Evolutionary conservation across 1,140 invertebrate genomes (phyloP), one percentile per base, ranked within the genome.

Genomic region (Drosophila equinoxialis): DNA sequence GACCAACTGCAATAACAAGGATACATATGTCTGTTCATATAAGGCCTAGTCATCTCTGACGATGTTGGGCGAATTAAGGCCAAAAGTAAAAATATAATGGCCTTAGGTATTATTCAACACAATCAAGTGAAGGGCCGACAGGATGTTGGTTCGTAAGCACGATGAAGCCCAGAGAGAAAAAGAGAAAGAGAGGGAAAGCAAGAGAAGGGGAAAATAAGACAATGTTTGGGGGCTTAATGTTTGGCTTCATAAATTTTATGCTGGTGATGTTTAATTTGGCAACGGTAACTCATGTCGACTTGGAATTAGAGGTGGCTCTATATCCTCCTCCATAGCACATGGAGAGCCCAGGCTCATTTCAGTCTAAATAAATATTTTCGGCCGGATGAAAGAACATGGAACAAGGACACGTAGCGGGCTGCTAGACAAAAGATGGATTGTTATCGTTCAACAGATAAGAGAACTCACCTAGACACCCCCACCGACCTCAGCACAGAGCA

Each of bases 401-500:
- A 61, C 67, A 76, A 74, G 54, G 54, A 66, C 72, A 89, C 70
- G 80, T 83, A 65, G 58, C 45, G 17, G 45, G 45, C 59, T 68
- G 79, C 70, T 71, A 89, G 84, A 84, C 80, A 87, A 87, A 84
- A 87, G 84, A 87, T 87, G 81, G 84, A 87, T 87, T 87, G 84
- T 87, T 89, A 87, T 89, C 84, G 85, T 71, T 89, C 80, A 89
- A 89, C 45, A 51, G 85, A 87, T 87, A 89, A 89, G 65, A 69
- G 67, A 68, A 20, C 20, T 37, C 68, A 37, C n/a, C 14, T 10
- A 48, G 11, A 7, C 68, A 17, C 37, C 13, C 0, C 3, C n/a
- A 26, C 23, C 23, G 23, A 26, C 23, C 23, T 4, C 0, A 26
- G 23, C 23, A 42, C 10, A 51, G 14, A 6, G 30, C 5, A 30